Base-by-base conservation (phyloP, 2,113 vertebrate genomes). In the Caranx melampygus region DNA sequence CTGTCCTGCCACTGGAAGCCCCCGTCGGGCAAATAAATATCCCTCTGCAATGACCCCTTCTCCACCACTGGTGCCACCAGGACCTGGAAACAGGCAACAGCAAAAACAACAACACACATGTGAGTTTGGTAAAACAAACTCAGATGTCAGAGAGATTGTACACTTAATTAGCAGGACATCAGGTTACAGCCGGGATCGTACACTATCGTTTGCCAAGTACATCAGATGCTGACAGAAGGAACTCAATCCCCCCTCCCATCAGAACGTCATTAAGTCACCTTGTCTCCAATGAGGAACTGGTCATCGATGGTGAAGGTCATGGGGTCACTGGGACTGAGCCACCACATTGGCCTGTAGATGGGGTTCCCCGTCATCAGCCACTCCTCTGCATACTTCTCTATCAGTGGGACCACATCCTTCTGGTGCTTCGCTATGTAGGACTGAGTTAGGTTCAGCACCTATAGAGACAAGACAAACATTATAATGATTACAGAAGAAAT, bases 271-370 rank as follows among this genome's bases (percentile, higher is more conserved):
- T 14, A 68, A 64, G 63, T 92, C 63, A 97, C 97, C 96, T 97
- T 95, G 34, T 98, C 96, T 79, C 97, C 97, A 1, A 98, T 96
- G 66, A 98, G 95, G 67, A 97, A 98, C 86, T 97, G 96, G 40
- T 98, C 95, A 73, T 97, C 94, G 1, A 97, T 55, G 57, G 92
- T 94, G 80, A 96, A 96, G 0, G 96, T 96, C 0, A 66, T 1
- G 0, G 96, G 94, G 21, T 97, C 96, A 0, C 72, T 91, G n/a
- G 97, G 97, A 45, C 94, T 96, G 86, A 97, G 91, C 97, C 97
- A 98, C 97, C 97, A 98, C 26, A 94, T 88, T 0, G 97, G 96
- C 2, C 97, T 93, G 86, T 97, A 97, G 86, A 98, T 93, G 73
- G 97, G 97, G 65, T 90, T 79, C 14, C 96, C 95, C 0, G 65